phyloP scores from a whole-genome alignment of 2,888 invertebrate genomes.

The Andricus curvator region DNA sequence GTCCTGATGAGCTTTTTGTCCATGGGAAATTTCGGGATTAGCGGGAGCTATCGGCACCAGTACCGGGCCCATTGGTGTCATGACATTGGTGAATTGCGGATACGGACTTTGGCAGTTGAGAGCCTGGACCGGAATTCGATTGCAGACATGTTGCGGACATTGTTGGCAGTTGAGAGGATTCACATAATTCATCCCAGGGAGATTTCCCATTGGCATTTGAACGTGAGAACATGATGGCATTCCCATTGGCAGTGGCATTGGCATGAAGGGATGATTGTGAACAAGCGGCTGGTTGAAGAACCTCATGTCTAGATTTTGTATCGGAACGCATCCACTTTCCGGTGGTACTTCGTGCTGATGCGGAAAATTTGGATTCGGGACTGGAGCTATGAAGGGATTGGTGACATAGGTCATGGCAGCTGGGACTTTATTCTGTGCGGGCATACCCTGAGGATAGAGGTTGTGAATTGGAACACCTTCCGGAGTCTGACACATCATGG shows the following conservation, averaged over 20 bases:
- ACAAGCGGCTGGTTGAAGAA: background rate
- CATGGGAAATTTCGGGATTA: background rate
- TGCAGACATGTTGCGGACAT: background rate
- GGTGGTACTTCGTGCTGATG: background rate
- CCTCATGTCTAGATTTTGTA: conserved; percentile 5
- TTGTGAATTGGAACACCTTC: background rate
- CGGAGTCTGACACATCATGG: background rate
- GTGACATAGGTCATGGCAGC: background rate
- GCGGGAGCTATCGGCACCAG: background rate
- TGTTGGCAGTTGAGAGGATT: background rate
- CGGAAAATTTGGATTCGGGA: background rate
- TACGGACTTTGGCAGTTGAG: conserved; percentile 8
- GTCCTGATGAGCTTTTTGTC: background rate
- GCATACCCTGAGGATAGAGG: background rate
- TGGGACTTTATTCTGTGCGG: background rate
- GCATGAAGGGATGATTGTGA: conserved; percentile 1
- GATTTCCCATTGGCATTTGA: background rate
- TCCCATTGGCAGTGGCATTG: background rate
- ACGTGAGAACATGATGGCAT: conserved; percentile 1
- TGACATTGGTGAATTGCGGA: background rate
- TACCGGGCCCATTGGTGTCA: conserved; percentile 6
- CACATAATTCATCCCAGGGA: background rate
- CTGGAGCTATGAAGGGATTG: background rate
- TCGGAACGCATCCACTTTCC: background rate
- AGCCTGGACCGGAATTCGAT: background rate